Evolutionary conservation across 1,140 invertebrate species (phyloP).

Genomic region (Trachymyrmex cornetzi): DNA sequence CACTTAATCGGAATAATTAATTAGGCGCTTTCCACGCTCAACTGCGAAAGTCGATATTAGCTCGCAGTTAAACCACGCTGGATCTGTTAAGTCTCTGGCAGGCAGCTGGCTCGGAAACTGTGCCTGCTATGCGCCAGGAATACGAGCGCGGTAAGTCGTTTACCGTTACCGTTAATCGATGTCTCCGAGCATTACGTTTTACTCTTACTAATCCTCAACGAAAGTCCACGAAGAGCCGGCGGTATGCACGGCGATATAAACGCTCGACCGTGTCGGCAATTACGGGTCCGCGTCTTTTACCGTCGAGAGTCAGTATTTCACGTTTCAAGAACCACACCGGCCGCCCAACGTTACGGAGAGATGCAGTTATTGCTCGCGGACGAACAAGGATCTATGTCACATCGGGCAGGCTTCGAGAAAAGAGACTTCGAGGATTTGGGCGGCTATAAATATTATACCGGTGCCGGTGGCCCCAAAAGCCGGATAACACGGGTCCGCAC

Average conservation of each 20-base stretch:
- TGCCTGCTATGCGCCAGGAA: conserved; percentile 58
- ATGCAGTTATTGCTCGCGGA: conserved; percentile 49
- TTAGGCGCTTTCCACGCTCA: conserved; percentile 46
- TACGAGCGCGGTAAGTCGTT: conserved; percentile 76
- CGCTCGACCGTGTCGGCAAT: conserved; percentile 71
- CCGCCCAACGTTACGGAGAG: neutral
- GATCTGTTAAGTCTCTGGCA: neutral
- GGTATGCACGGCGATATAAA: conserved; percentile 74
- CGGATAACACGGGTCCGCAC: conserved; percentile 43
- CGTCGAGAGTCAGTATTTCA: conserved; percentile 71
- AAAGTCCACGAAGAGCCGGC: conserved; percentile 77
- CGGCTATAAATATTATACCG: conserved; percentile 15
- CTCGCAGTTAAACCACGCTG: neutral
- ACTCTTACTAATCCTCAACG: conserved; percentile 83
- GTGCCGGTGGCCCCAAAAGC: neutral
- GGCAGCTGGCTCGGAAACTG: conserved; percentile 41
- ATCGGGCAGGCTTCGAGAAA: conserved; percentile 14
- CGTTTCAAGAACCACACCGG: conserved; percentile 64
- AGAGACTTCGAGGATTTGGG: neutral
- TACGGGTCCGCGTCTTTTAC: conserved; percentile 62
- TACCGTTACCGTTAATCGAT: conserved; percentile 83
- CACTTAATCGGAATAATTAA: conserved; percentile 71
- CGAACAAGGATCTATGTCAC: conserved; percentile 35
- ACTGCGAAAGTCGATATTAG: conserved; percentile 64
- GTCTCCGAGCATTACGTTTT: conserved; percentile 81